phyloP scores from a whole-genome alignment of 2,113 vertebrate genomes.

The Manacus vitellinus region DNA sequence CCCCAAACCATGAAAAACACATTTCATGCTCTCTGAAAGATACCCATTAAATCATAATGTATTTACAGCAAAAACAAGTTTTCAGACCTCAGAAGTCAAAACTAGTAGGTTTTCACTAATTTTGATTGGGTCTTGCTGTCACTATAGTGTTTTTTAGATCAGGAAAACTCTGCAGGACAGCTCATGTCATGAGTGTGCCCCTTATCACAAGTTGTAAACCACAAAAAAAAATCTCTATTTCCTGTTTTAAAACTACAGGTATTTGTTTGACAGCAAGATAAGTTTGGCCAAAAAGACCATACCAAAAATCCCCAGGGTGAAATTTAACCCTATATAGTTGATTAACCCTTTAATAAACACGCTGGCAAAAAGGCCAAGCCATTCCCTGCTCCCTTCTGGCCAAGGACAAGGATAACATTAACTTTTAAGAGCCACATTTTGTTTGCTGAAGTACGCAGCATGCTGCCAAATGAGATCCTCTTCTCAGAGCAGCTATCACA shows the following conservation, averaged over 20 bases:
- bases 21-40: neutral
- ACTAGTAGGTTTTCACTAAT: neutral
- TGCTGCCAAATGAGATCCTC: neutral
- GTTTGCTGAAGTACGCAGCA: neutral
- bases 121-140: neutral
- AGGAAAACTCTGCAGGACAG: neutral
- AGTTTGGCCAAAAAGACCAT: constrained; percentile 18
- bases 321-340: constrained; percentile 55
- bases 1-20: neutral
- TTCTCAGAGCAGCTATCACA: neutral
- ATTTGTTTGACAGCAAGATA: neutral
- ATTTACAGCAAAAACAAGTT: neutral
- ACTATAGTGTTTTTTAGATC: neutral
- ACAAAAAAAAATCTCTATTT: neutral
- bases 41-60: neutral
- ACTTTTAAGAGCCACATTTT: neutral
- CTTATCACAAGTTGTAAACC: neutral
- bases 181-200: neutral
- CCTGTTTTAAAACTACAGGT: neutral
- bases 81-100: neutral
- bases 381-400: constrained; percentile 35
- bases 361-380: constrained; percentile 47
- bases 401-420: constrained; percentile 27
- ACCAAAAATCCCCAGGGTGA: constrained; percentile 41
- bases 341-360: constrained; percentile 60